Conservation (phyloP, 2,888 invertebrate genomes). For the Drosophila multiciliata region DNA sequence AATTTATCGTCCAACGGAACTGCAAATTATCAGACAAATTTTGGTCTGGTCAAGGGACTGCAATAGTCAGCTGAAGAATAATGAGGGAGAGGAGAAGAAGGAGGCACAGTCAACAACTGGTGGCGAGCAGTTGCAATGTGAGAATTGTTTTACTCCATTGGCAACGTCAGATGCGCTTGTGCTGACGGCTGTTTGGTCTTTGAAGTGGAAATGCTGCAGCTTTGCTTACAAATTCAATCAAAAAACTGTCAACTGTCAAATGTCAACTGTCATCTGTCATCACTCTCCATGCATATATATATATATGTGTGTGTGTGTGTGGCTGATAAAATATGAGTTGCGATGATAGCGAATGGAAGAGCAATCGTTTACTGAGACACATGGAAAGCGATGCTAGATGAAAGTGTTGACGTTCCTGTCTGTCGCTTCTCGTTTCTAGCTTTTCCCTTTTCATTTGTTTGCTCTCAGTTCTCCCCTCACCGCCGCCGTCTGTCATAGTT, state of each 20-base stretch:
- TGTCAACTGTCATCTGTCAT: slow-evolving; percentile 67
- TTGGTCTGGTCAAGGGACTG: neutral
- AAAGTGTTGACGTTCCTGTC: slow-evolving; percentile 61
- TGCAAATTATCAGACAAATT: neutral
- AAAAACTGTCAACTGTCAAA: slow-evolving; percentile 71
- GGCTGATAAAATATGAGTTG: slow-evolving; percentile 22
- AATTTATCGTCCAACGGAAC: neutral
- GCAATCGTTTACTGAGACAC: slow-evolving; percentile 5
- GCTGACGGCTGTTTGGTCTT: slow-evolving; percentile 50
- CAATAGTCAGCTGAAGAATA: neutral
- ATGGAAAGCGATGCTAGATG: slow-evolving; percentile 78
- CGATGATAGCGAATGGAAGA: slow-evolving; percentile 26
- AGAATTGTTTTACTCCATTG: slow-evolving; percentile 19
- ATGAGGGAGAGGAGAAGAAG: neutral
- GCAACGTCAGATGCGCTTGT: slow-evolving; percentile 13
- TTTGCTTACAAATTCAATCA: slow-evolving; percentile 82
- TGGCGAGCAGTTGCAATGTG: neutral
- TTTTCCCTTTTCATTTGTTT: neutral
- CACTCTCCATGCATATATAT: neutral
- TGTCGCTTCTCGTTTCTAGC: neutral
- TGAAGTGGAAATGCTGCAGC: slow-evolving; percentile 76
- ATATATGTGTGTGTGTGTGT: neutral
- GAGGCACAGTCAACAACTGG: neutral
- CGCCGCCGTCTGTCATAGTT: slow-evolving; percentile 3
- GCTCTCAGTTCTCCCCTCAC: neutral